Percentiles rank a stretch among this genome's conserved stretches.
phyloP scores from a whole-genome alignment of 2,113 vertebrate species.

The Lepidothrix coronata region DNA sequence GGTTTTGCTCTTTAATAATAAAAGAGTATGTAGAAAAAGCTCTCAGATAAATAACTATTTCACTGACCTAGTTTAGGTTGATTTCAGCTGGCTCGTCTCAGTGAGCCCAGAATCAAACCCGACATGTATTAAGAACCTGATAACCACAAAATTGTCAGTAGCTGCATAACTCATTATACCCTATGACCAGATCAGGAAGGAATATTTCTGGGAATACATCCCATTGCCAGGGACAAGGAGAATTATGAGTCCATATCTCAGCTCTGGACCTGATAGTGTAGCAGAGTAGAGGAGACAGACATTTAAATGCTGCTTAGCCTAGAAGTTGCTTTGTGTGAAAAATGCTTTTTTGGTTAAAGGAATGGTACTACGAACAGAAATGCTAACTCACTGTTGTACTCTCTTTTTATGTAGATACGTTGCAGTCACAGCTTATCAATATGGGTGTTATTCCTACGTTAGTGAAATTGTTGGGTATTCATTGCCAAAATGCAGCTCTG shows the following conservation, averaged over 20 bases:
- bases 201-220: background rate
- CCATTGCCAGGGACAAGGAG: background rate
- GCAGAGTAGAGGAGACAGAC: background rate
- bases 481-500: slow-evolving; percentile 90
- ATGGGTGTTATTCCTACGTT: slow-evolving; percentile 97
- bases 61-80: background rate
- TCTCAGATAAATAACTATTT: background rate
- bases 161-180: background rate
- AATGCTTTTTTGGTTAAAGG: background rate
- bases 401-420: slow-evolving; percentile 82
- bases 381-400: slow-evolving; percentile 40
- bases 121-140: background rate
- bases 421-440: slow-evolving; percentile 96
- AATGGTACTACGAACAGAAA: background rate
- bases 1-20: slow-evolving; percentile 19
- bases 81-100: background rate
- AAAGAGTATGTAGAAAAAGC: background rate
- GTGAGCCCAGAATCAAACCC: background rate
- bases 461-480: slow-evolving; percentile 92
- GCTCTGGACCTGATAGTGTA: background rate
- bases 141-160: background rate
- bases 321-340: slow-evolving; percentile 12
- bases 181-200: background rate
- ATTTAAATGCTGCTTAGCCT: background rate
- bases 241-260: background rate